Conservation (phyloP, 2,113 vertebrate genomes). For the Coregonus clupeaformis region DNA sequence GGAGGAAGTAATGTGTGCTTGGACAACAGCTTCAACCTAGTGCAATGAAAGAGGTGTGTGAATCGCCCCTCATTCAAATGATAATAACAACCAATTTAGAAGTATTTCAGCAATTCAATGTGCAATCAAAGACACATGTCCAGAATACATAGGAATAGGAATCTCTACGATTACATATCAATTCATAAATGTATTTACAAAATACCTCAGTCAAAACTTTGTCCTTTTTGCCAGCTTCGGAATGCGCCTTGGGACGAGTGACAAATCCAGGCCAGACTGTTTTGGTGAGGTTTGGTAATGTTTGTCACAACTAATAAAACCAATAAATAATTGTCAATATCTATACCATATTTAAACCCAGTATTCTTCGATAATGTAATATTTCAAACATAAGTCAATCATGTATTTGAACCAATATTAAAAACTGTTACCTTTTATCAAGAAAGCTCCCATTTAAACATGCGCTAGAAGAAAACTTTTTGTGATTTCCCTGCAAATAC, state of each 20-base stretch:
- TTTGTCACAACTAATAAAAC: conserved; percentile 48
- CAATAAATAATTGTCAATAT: neutral
- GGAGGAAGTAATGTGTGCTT: conserved; percentile 23
- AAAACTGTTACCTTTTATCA: conserved; percentile 50
- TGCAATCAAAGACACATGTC: no score
- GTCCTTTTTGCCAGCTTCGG: conserved; percentile 45
- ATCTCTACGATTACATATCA: no score
- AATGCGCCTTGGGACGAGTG: conserved; percentile 40
- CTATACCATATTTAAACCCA: no score
- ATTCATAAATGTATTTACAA: neutral
- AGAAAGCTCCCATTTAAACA: conserved; percentile 62
- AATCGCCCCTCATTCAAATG: neutral
- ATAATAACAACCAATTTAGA: no score
- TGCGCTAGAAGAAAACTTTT: conserved; percentile 54
- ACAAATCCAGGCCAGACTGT: conserved; percentile 53
- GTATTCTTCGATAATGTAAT: neutral
- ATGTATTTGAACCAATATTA: neutral
- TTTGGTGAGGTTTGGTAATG: conserved; percentile 57
- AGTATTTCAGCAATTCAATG: no score
- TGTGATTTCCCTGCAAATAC: conserved; percentile 57
- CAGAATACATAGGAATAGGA: neutral
- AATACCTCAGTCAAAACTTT: conserved; percentile 49
- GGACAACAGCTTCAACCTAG: conserved; percentile 42
- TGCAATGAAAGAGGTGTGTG: neutral
- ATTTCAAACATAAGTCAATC: neutral